These are phyloP conservation scores for Crotalus helleri DNA, from an alignment of 2,113 vertebrate genomes.

Conservation along the genomic window DNA sequence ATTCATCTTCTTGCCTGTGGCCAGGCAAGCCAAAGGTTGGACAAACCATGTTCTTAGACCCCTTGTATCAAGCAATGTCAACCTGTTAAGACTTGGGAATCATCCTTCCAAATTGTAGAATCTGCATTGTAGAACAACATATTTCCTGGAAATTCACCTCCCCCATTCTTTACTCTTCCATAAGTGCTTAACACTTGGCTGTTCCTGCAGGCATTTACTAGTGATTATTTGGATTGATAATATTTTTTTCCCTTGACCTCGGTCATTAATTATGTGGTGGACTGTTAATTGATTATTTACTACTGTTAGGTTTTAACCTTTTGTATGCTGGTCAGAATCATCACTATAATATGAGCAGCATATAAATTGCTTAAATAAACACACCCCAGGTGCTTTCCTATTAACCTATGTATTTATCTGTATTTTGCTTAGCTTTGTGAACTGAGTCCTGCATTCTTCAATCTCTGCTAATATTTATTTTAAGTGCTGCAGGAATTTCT, in stretches of 20 bases:
- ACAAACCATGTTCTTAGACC: background rate
- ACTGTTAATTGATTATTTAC: background rate
- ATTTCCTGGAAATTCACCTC: background rate
- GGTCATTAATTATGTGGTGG: background rate
- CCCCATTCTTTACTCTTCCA: background rate
- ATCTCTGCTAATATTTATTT: background rate
- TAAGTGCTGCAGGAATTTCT: background rate
- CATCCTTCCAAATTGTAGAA: background rate
- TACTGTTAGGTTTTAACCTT: background rate
- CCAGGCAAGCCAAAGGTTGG: background rate
- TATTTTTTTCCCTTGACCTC: background rate
- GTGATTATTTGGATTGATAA: background rate
- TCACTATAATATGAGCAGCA: background rate
- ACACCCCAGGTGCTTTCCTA: background rate
- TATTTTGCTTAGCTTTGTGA: background rate
- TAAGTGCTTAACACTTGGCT: background rate
- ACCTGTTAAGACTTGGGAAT: background rate
- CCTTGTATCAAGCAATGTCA: background rate
- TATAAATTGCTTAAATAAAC: background rate
- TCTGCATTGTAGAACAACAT: background rate
- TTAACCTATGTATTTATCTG: background rate
- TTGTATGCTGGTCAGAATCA: background rate
- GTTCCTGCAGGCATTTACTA: background rate
- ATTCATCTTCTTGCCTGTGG: background rate
- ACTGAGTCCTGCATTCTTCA: background rate